Evolutionary conservation across 2,113 vertebrate species (phyloP).

Genomic region (Salminus brasiliensis): DNA sequence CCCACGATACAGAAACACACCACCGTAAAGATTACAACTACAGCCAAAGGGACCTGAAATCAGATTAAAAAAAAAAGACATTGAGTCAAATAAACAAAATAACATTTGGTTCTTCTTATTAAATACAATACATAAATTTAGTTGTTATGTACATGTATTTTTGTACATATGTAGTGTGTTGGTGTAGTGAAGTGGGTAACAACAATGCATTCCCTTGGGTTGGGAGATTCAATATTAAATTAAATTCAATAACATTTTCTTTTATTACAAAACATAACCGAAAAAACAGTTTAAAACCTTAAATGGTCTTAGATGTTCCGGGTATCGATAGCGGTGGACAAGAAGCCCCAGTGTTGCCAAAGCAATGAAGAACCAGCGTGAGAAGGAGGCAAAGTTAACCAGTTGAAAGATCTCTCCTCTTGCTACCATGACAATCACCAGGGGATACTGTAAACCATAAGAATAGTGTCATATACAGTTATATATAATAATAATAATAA

Average conservation of each 20-base stretch:
- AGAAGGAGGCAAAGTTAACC: constrained; percentile 87
- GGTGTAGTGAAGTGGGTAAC: too few species aligned
- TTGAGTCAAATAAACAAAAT: background rate
- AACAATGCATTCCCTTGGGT: too few species aligned
- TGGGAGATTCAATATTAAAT: too few species aligned
- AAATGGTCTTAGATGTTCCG: constrained; percentile 81
- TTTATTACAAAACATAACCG: too few species aligned
- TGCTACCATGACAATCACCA: constrained; percentile 77
- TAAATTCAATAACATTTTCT: too few species aligned
- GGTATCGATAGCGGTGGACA: constrained; percentile 83
- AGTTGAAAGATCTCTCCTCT: constrained; percentile 84
- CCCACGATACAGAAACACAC: constrained; percentile 94
- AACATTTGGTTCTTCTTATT: background rate
- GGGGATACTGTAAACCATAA: constrained; percentile 75
- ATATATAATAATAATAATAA: too few species aligned
- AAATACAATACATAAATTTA: too few species aligned
- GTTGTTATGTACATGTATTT: too few species aligned
- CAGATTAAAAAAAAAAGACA: background rate
- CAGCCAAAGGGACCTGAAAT: constrained; percentile 85
- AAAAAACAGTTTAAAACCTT: constrained; percentile 67
- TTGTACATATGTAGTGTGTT: too few species aligned
- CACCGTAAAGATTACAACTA: constrained; percentile 87
- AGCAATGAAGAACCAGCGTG: constrained; percentile 88
- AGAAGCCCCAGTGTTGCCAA: constrained; percentile 83
- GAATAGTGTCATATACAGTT: too few species aligned